A percentile compares a stretch with the other conserved stretches of the same genome.
Conservation (phyloP, 2,888 invertebrate genomes). For the Agonopterix heracliana region DNA sequence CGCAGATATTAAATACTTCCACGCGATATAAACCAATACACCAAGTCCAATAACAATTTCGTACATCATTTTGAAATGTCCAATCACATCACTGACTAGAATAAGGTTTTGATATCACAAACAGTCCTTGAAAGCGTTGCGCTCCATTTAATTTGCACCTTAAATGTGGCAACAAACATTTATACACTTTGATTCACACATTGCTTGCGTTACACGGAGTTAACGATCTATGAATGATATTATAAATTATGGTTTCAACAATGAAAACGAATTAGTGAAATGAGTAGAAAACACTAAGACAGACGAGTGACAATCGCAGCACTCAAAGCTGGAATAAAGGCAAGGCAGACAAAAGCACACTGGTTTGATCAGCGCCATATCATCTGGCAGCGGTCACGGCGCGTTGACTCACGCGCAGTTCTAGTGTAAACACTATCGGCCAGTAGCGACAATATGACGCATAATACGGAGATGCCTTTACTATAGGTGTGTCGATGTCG, state of each 20-base stretch:
- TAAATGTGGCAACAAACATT: slow-evolving; percentile 23
- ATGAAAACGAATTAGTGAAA: background rate
- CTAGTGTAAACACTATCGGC: slow-evolving; percentile 58
- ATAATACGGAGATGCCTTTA: slow-evolving; percentile 32
- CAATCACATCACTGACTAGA: slow-evolving; percentile 56
- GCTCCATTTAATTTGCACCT: slow-evolving; percentile 45
- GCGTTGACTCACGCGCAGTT: slow-evolving; percentile 59
- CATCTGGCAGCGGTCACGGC: slow-evolving; percentile 45
- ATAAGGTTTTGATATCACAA: slow-evolving; percentile 32
- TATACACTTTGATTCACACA: slow-evolving; percentile 33
- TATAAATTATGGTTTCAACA: background rate
- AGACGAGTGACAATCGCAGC: slow-evolving; percentile 15
- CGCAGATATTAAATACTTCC: slow-evolving; percentile 46
- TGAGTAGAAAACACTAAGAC: slow-evolving; percentile 10
- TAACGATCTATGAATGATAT: slow-evolving; percentile 26
- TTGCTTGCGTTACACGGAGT: slow-evolving; percentile 21
- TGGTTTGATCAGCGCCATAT: slow-evolving; percentile 47
- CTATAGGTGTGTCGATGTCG: slow-evolving; percentile 41
- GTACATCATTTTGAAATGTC: slow-evolving; percentile 53
- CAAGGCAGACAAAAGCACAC: slow-evolving; percentile 40
- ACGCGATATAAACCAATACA: slow-evolving; percentile 47
- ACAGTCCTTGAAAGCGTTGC: slow-evolving; percentile 34
- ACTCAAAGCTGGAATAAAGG: slow-evolving; percentile 27
- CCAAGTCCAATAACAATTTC: slow-evolving; percentile 57
- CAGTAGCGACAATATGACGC: slow-evolving; percentile 55